Conservation (phyloP, 1,140 invertebrate genomes). For the Diplogasteroides magnus region DNA sequence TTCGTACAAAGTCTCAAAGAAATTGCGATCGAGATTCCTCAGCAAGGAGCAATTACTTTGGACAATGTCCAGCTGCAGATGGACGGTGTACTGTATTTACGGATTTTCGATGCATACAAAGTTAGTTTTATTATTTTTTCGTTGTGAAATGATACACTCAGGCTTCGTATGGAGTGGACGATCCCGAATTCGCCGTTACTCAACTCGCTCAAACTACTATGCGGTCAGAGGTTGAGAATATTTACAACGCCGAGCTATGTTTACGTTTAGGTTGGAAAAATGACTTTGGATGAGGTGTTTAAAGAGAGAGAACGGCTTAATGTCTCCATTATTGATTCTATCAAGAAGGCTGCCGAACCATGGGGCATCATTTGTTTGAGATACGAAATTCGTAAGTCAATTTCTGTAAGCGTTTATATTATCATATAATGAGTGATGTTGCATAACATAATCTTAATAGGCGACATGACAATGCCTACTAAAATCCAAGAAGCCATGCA, state of each 20-base stretch:
- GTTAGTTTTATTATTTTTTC: slow-evolving; percentile 40
- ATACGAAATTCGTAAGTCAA: slow-evolving; percentile 79
- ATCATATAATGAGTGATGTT: slow-evolving; percentile 50
- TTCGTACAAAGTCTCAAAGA: slow-evolving; percentile 99
- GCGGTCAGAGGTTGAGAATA: slow-evolving; percentile 75
- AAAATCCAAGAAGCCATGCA: slow-evolving; percentile 98
- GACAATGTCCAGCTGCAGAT: slow-evolving; percentile 80
- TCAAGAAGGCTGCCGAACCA: slow-evolving; percentile 93
- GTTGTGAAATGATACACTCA: slow-evolving; percentile 35
- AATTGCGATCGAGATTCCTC: slow-evolving; percentile 97
- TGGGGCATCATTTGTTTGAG: slow-evolving; percentile 96
- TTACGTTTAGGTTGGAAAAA: slow-evolving; percentile 69
- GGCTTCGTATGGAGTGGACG: slow-evolving; percentile 96
- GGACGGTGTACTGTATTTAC: slow-evolving; percentile 92
- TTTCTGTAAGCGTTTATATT: background rate
- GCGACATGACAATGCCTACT: slow-evolving; percentile 79
- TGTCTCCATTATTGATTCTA: slow-evolving; percentile 81
- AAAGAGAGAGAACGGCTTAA: slow-evolving; percentile 90
- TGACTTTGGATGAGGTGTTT: slow-evolving; percentile 93
- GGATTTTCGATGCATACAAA: slow-evolving; percentile 85
- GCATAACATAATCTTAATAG: slow-evolving; percentile 57
- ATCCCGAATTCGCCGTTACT: slow-evolving; percentile 97
- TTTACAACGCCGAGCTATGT: background rate
- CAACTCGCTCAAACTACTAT: slow-evolving; percentile 98
- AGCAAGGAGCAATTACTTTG: slow-evolving; percentile 93